These are phyloP conservation scores for Latrodectus hesperus DNA, from an alignment of 2,888 invertebrate species.

Conservation along the genomic window DNA sequence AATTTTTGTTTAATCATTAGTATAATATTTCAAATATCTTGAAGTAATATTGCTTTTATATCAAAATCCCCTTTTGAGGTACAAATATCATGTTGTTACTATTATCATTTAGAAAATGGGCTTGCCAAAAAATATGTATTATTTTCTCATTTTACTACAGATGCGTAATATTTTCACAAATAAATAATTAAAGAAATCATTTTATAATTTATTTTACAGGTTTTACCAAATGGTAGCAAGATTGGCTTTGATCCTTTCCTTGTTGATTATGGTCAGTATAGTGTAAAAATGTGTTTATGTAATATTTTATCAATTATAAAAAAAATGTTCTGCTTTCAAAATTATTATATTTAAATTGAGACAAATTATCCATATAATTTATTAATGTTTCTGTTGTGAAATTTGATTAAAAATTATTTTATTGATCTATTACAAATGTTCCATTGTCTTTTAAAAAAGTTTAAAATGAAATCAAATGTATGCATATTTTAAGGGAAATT, in stretches of 20 bases:
- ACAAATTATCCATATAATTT: background rate
- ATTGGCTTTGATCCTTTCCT: constrained; percentile 88
- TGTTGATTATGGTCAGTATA: constrained; percentile 79
- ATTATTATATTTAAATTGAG: background rate
- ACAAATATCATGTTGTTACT: too few relatives aligned
- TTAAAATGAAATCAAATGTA: too few relatives aligned
- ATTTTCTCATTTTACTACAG: background rate
- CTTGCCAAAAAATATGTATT: too few relatives aligned
- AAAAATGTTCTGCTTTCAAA: background rate
- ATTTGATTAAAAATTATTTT: too few relatives aligned
- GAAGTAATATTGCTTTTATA: too few relatives aligned
- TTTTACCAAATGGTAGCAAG: constrained; percentile 78
- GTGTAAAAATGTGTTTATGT: background rate
- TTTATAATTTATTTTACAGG: constrained; percentile 30
- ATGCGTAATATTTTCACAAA: background rate
- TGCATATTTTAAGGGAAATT: too few relatives aligned
- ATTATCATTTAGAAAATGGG: too few relatives aligned
- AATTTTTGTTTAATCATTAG: too few relatives aligned
- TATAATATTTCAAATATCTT: too few relatives aligned
- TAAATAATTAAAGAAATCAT: background rate
- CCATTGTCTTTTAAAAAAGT: too few relatives aligned
- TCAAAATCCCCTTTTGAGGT: too few relatives aligned
- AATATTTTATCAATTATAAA: background rate
- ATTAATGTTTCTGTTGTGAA: background rate
- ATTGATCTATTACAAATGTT: too few relatives aligned